Conservation (phyloP, 2,888 invertebrate species). For the Coleophora deauratella region DNA sequence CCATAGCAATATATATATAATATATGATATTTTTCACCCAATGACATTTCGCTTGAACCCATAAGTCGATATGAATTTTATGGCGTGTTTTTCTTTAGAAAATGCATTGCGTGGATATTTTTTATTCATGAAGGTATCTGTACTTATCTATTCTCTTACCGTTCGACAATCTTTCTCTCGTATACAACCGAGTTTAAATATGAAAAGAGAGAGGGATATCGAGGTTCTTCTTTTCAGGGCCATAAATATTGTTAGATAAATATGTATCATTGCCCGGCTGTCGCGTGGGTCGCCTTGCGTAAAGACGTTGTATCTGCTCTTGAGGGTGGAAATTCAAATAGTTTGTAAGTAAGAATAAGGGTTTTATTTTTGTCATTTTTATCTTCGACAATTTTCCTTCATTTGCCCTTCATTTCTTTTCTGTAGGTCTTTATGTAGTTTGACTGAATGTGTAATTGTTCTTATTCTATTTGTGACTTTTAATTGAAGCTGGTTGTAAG, state of each 20-base stretch:
- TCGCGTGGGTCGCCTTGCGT: conserved; percentile 41
- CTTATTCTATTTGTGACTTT: too few relatives aligned
- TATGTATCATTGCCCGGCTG: conserved; percentile 60
- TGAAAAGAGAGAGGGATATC: conserved; percentile 51
- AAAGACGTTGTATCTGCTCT: conserved; percentile 24
- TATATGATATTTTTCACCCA: neutral
- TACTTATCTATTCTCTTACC: conserved; percentile 38
- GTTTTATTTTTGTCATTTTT: conserved; percentile 24
- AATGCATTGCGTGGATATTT: conserved; percentile 11
- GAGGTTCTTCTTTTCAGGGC: conserved; percentile 45
- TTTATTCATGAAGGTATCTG: conserved; percentile 31
- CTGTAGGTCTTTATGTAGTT: too few relatives aligned
- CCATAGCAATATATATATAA: neutral
- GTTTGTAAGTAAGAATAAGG: conserved; percentile 36
- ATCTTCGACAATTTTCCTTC: conserved; percentile 19
- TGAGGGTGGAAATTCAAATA: conserved; percentile 48
- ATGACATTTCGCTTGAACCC: neutral
- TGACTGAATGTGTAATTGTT: too few relatives aligned
- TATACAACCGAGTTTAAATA: conserved; percentile 61
- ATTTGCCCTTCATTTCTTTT: too few relatives aligned
- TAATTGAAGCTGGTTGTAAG: too few relatives aligned
- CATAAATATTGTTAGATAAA: conserved; percentile 70
- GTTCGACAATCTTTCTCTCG: conserved; percentile 36
- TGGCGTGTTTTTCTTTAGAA: neutral
- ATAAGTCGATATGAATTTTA: neutral